These are phyloP conservation scores for Drosophila mimica DNA, from an alignment of 2,888 invertebrate species.

Conservation along the genomic window DNA sequence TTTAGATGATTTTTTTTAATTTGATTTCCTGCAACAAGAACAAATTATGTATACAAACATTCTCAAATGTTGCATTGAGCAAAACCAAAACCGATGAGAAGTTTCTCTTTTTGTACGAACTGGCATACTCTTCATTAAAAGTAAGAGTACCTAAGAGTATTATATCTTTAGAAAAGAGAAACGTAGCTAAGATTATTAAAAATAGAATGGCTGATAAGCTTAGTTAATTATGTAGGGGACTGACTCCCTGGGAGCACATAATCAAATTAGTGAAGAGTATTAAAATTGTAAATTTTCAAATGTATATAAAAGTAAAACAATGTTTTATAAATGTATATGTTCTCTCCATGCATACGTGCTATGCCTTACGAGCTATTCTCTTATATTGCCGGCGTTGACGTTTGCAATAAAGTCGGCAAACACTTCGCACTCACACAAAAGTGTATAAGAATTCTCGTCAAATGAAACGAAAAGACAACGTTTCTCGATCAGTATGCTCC, in stretches of 20 bases:
- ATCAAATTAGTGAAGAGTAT: background rate
- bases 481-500: constrained; percentile 29
- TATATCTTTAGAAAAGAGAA: background rate
- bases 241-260: background rate
- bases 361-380: background rate
- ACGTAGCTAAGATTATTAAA: background rate
- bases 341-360: background rate
- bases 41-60: background rate
- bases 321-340: background rate
- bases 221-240: too few relatives aligned
- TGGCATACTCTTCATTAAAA: background rate
- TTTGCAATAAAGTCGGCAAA: constrained; percentile 12
- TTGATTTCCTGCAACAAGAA: background rate
- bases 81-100: background rate
- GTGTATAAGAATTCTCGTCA: background rate
- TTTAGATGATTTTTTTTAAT: too few relatives aligned
- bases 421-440: constrained; percentile 1
- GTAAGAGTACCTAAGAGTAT: background rate
- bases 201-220: background rate
- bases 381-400: background rate
- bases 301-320: background rate
- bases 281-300: background rate
- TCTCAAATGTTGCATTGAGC: background rate
- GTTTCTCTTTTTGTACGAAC: background rate
- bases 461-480: constrained; percentile 4